Evolutionary conservation across 1,140 invertebrate species (phyloP).

Genomic region (Lordiphosa stackelbergi): DNA sequence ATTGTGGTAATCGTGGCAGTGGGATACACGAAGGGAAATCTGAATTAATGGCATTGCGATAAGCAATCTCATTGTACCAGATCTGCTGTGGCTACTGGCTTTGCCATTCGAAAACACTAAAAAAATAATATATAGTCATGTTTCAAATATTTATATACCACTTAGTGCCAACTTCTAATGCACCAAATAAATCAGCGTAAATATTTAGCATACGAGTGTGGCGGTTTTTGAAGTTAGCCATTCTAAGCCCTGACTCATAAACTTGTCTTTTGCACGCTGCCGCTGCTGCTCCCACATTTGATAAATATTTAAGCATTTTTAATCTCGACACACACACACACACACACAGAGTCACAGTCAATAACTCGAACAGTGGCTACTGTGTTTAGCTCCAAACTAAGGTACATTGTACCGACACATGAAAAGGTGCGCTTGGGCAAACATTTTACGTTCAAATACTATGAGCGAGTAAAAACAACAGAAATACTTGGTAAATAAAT

Average conservation of each 20-base stretch:
- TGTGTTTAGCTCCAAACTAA: slow-evolving; percentile 55
- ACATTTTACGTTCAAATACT: slow-evolving; percentile 40
- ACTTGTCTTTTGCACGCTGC: slow-evolving; percentile 68
- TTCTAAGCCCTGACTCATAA: slow-evolving; percentile 60
- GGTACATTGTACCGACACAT: slow-evolving; percentile 45
- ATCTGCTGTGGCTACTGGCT: slow-evolving; percentile 34
- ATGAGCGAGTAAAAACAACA: slow-evolving; percentile 22
- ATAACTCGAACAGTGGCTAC: slow-evolving; percentile 41
- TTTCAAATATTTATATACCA: slow-evolving; percentile 64
- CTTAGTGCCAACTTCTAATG: slow-evolving; percentile 61
- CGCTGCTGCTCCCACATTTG: slow-evolving; percentile 74
- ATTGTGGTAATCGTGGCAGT: slow-evolving; percentile 43
- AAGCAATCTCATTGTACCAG: slow-evolving; percentile 20
- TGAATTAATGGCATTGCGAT: slow-evolving; percentile 46
- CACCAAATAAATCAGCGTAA: slow-evolving; percentile 68
- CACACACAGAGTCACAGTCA: slow-evolving; percentile 1
- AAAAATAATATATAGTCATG: slow-evolving; percentile 36
- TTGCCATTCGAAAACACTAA: slow-evolving; percentile 35
- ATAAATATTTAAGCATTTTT: slow-evolving; percentile 72
- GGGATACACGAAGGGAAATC: slow-evolving; percentile 26
- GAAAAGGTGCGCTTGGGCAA: slow-evolving; percentile 55
- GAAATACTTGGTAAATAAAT: slow-evolving; percentile 4
- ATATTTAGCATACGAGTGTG: slow-evolving; percentile 71
- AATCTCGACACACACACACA: slow-evolving; percentile 35
- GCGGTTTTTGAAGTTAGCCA: slow-evolving; percentile 26